Percentiles rank a stretch among this genome's conserved stretches.
phyloP scores from a whole-genome alignment of 64 coral and sea anemone species.

The Exaiptasia diaphana region DNA sequence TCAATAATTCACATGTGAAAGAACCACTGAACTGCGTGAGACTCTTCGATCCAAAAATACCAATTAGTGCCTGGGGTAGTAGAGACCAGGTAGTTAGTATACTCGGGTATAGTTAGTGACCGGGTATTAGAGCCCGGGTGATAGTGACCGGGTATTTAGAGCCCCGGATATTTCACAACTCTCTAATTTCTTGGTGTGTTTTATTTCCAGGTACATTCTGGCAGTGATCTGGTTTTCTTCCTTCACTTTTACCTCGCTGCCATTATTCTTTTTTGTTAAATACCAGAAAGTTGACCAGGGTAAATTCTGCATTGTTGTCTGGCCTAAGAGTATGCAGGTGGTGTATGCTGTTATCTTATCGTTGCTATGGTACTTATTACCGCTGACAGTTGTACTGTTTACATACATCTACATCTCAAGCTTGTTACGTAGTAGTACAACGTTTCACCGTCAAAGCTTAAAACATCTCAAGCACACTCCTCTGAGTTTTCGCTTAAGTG shows the following conservation, averaged over 20 bases:
- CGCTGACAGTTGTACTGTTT: constrained; percentile 24
- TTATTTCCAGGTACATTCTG: not conserved
- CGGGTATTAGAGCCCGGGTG: no score
- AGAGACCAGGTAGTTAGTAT: no score
- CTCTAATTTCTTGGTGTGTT: no score
- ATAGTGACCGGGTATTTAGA: no score
- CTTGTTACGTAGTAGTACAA: constrained; percentile 13
- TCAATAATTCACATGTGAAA: no score
- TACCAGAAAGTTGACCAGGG: not conserved
- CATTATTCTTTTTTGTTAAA: constrained; percentile 32
- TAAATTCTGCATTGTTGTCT: not conserved
- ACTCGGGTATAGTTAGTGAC: no score
- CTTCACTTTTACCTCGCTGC: constrained; percentile 25
- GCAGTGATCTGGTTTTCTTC: constrained; percentile 34
- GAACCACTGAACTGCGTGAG: no score
- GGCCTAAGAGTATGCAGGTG: not conserved
- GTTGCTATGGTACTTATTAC: constrained; percentile 39
- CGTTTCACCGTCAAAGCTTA: constrained; percentile 29
- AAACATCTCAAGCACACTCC: not conserved
- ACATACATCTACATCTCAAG: constrained; percentile 45
- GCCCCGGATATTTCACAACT: no score
- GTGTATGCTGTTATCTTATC: constrained; percentile 9
- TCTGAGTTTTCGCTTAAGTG: not conserved
- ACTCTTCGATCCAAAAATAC: no score
- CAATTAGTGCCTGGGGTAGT: no score